Conservation (phyloP, 2,888 invertebrate genomes). For the Eupithecia vulgata region DNA sequence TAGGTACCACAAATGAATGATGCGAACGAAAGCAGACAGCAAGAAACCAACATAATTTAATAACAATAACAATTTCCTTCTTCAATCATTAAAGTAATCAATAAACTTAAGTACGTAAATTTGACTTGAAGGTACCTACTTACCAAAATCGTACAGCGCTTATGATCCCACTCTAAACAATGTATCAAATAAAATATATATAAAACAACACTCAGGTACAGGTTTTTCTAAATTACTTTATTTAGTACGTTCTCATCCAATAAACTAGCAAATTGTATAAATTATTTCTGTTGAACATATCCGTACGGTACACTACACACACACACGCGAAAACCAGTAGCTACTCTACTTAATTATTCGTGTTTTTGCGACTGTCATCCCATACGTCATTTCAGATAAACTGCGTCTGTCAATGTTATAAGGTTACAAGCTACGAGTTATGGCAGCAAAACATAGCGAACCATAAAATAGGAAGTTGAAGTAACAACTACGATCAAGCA, state of each 20-base stretch:
- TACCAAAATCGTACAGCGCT: conserved; percentile 8
- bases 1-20: neutral
- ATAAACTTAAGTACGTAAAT: neutral
- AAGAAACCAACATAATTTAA: neutral
- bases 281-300: conserved; percentile 28
- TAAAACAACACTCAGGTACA: conserved; percentile 11
- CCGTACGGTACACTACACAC: neutral
- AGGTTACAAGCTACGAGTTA: too few species aligned
- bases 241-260: conserved; percentile 27
- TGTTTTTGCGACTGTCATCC: too few species aligned
- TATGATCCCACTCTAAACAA: neutral
- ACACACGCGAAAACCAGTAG: conserved; percentile 1
- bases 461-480: too few species aligned
- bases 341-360: neutral
- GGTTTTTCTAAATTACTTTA: conserved; percentile 2
- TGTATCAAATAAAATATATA: neutral
- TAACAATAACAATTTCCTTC: neutral
- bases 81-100: neutral
- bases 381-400: too few species aligned
- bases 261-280: conserved; percentile 56
- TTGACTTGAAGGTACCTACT: neutral
- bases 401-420: too few species aligned
- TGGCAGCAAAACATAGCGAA: too few species aligned
- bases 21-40: neutral
- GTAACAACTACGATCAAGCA: too few species aligned